Conservation (phyloP, 2,888 invertebrate species). For the Periphyllus acericola region DNA sequence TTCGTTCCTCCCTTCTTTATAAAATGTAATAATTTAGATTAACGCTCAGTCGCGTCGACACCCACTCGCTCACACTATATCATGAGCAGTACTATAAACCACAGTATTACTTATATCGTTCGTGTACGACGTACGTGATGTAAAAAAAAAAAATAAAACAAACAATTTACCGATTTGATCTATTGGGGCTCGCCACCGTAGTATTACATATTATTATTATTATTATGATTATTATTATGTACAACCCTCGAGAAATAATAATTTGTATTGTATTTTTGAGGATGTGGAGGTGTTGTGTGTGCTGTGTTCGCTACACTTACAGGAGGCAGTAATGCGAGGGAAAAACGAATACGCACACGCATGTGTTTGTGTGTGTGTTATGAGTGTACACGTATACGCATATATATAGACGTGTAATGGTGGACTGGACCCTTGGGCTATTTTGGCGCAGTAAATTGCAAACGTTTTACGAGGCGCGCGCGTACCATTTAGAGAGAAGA, state of each 20-base stretch:
- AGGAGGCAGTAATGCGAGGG: not conserved
- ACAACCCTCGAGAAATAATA: slow-evolving; percentile 35
- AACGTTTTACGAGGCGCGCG: slow-evolving; percentile 50
- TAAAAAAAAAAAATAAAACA: slow-evolving; percentile 41
- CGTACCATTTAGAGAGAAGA: slow-evolving; percentile 38
- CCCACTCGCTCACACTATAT: not conserved
- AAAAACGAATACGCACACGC: not conserved
- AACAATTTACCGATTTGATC: slow-evolving; percentile 37
- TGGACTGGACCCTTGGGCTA: slow-evolving; percentile 34
- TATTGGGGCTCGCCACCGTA: slow-evolving; percentile 1
- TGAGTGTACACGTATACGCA: not conserved
- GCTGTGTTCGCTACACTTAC: too few relatives aligned
- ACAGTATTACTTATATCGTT: not conserved
- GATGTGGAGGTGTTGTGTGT: not conserved
- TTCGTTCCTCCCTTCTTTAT: not conserved
- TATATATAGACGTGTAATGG: too few relatives aligned
- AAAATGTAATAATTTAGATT: slow-evolving; percentile 19
- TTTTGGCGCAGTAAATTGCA: slow-evolving; percentile 35
- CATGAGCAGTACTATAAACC: not conserved
- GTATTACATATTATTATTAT: not conserved
- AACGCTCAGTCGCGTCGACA: slow-evolving; percentile 4
- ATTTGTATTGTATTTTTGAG: slow-evolving; percentile 38
- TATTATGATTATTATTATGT: not conserved
- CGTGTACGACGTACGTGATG: not conserved
- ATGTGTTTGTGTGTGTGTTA: not conserved